Conservation (phyloP, 2,797 vertebrate genomes). For the Heteromormyrus szaboi region DNA sequence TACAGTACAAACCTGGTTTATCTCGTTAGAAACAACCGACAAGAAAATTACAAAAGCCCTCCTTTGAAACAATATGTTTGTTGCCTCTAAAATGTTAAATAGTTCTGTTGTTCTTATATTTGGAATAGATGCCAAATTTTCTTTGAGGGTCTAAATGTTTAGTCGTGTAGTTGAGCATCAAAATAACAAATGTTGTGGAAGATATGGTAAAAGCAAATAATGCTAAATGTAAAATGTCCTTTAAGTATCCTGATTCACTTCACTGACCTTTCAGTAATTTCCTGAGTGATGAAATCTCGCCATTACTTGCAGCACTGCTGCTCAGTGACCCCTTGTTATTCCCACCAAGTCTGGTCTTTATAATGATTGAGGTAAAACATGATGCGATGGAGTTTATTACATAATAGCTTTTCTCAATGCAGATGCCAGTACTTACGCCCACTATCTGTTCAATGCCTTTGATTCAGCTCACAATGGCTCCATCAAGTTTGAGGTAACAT, state of each 20-base stretch:
- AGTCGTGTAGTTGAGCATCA: not conserved
- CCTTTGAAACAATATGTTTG: not conserved
- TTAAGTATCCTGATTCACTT: not conserved
- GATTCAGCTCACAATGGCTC: constrained; percentile 89
- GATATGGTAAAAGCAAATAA: not conserved
- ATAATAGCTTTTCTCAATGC: constrained; percentile 46
- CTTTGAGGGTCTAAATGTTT: not conserved
- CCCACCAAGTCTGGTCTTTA: not conserved
- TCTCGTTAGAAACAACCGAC: not conserved
- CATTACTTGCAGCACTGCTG: not conserved
- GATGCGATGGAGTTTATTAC: not conserved
- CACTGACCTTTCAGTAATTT: not conserved
- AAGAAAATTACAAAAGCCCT: not conserved
- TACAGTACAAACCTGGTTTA: not conserved
- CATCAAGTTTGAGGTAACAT: constrained; percentile 90
- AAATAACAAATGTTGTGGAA: not conserved
- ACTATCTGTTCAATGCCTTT: constrained; percentile 95
- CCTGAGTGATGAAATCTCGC: not conserved
- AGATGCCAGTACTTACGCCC: constrained; percentile 94
- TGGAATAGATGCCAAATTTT: not conserved
- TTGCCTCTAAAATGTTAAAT: not conserved
- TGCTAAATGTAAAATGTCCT: not conserved
- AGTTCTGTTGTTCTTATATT: not conserved
- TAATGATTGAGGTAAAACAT: not conserved
- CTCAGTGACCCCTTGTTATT: not conserved